These are phyloP conservation scores for Nezara viridula DNA, from an alignment of 2,888 invertebrate species.

Conservation along the genomic window DNA sequence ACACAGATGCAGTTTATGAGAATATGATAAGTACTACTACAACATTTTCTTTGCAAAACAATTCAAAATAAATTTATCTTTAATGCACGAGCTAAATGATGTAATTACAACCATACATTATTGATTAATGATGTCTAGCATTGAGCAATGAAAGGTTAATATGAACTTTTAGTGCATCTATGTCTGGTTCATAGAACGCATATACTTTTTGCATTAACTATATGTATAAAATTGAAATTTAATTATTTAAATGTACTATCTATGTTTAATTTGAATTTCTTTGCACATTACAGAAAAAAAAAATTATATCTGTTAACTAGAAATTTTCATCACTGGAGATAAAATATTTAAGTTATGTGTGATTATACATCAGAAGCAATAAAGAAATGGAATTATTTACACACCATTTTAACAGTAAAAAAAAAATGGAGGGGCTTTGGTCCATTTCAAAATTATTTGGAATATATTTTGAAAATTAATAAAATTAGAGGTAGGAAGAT, in stretches of 20 bases:
- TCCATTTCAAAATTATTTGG: constrained; percentile 46
- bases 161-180: constrained; percentile 25
- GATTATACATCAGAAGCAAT: constrained; percentile 3
- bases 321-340: constrained; percentile 8
- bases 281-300: constrained; percentile 17
- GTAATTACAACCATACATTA: constrained; percentile 29
- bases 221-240: constrained; percentile 33
- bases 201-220: neutral
- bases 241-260: neutral
- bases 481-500: constrained; percentile 56
- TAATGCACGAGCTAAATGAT: constrained; percentile 45
- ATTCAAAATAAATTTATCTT: constrained; percentile 1
- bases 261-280: neutral
- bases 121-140: constrained; percentile 19
- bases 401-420: neutral
- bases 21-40: neutral
- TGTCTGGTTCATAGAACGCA: neutral
- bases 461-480: constrained; percentile 52
- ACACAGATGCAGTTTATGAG: constrained; percentile 27
- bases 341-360: constrained; percentile 23
- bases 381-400: constrained; percentile 34
- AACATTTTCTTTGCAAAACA: constrained; percentile 5
- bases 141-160: constrained; percentile 41
- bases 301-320: neutral
- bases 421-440: constrained; percentile 32